Percentiles rank a stretch among this genome's conserved stretches.
Evolutionary conservation across 2,888 invertebrate species (phyloP).

Genomic region (Odontothrips loti): DNA sequence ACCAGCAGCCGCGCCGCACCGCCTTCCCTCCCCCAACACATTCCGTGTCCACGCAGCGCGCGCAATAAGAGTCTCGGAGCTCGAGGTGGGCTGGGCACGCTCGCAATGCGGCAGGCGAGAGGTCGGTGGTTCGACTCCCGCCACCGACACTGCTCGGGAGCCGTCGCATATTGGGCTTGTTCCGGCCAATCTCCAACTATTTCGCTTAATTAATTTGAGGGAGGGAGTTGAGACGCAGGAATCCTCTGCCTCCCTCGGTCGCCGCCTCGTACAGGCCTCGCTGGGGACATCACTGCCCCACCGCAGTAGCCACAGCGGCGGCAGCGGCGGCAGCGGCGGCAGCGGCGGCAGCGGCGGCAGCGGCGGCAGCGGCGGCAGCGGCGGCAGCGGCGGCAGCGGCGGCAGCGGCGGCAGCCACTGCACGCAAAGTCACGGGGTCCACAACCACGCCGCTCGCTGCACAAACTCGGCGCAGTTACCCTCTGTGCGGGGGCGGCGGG

Average conservation of each 20-base stretch:
- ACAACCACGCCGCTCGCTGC: too few species aligned
- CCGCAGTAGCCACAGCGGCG: neutral
- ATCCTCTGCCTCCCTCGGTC: neutral
- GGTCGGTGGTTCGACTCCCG: neutral
- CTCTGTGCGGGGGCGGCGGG: neutral
- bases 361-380: neutral
- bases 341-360: neutral
- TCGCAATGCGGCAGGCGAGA: neutral
- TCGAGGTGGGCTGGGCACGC: too few species aligned
- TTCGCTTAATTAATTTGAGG: conserved; percentile 21
- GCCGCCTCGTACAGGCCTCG: too few species aligned
- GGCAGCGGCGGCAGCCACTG: neutral
- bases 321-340: neutral
- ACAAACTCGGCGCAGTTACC: neutral
- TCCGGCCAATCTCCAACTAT: conserved; percentile 11
- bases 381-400: neutral
- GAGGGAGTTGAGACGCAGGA: neutral
- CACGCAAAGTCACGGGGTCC: too few species aligned
- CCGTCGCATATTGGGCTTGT: conserved; percentile 10
- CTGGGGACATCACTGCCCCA: neutral
- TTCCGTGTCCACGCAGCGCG: too few species aligned
- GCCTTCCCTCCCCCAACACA: too few species aligned
- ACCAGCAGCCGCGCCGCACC: too few species aligned
- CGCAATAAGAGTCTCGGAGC: too few species aligned
- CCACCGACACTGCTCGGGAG: neutral